Evolutionary conservation across 2,888 invertebrate species (phyloP), one percentile per base, ranked within the genome.

Genomic region (Copidosoma aretas): DNA sequence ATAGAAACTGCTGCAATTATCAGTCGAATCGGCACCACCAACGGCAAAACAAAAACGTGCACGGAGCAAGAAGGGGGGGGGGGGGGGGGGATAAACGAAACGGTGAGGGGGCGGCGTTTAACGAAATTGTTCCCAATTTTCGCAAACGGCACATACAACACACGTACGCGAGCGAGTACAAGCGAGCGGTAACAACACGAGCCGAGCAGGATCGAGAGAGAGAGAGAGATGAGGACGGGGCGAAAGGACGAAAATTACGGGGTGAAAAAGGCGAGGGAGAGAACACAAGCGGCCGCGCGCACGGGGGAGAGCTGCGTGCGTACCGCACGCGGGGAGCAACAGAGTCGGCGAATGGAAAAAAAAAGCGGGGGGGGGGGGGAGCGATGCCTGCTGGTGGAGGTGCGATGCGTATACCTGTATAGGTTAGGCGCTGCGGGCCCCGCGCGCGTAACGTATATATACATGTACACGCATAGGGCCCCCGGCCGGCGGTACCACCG

Each of bases 381-480:
- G n/a, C 4, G 17, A 24, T 3, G 39, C 24, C 49, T n/a, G 39
- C 39, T n/a, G 25, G 54, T 22, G 39, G 60, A 46, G 63, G 46
- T 41, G 58, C 58, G 60, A 60, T 73, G 59, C 75, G 70, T 74
- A 75, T 72, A 75, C 61, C 46, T 17, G 61, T n/a, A 65, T 72
- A 67, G 77, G 77, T 74, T 76, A 74, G 19, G 46, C 49, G 19
- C 17, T 52, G 60, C 64, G 64, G 56, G 51, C 60, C 57, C 63
- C 39, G 52, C 67, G 64, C 73, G n/a, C n/a, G n/a, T n/a, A n/a
- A n/a, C n/a, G n/a, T n/a, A n/a, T n/a, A n/a, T n/a, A n/a, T n/a
- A n/a, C n/a, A n/a, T n/a, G n/a, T n/a, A n/a, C 77, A 8, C 82
- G 82, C 82, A 81, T 82, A 82, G 82, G 83, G 81, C 82, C 82